Evolutionary conservation across 2,113 vertebrate genomes (phyloP).

Genomic region (Pollachius pollachius): DNA sequence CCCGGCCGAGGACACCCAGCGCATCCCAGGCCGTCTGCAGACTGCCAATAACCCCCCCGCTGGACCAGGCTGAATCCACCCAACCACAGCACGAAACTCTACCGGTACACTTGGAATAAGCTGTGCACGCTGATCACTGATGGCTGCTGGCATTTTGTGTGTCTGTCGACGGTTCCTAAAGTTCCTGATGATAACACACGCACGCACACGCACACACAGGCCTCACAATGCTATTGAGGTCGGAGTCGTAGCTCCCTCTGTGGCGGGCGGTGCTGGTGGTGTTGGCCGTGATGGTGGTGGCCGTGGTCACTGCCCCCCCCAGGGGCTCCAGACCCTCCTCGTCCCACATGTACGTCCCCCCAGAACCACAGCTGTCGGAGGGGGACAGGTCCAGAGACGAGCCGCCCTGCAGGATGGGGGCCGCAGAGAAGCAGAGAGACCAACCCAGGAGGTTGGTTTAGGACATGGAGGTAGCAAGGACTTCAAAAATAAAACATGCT

Average conservation of each 20-base stretch:
- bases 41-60: too few species aligned
- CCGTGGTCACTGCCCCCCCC: constrained; percentile 66
- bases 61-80: too few species aligned
- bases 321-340: constrained; percentile 95
- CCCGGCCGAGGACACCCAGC: too few species aligned
- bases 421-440: not conserved
- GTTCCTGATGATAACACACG: not conserved
- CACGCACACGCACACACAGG: not conserved
- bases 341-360: constrained; percentile 97
- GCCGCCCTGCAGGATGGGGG: constrained; percentile 51
- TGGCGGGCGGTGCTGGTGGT: constrained; percentile 62
- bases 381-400: constrained; percentile 95
- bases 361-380: constrained; percentile 94
- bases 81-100: not conserved
- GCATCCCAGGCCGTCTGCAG: too few species aligned
- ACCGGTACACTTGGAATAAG: too few species aligned
- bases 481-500: not conserved
- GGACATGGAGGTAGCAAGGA: not conserved
- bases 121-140: too few species aligned
- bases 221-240: constrained; percentile 92
- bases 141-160: not conserved
- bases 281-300: constrained; percentile 22
- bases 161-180: not conserved
- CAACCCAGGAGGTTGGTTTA: too few species aligned
- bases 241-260: constrained; percentile 88